A percentile compares a stretch with the other conserved stretches of the same genome.
These are phyloP conservation scores for Scotopteryx bipunctaria DNA, from an alignment of 2,888 invertebrate species.

Conservation along the genomic window DNA sequence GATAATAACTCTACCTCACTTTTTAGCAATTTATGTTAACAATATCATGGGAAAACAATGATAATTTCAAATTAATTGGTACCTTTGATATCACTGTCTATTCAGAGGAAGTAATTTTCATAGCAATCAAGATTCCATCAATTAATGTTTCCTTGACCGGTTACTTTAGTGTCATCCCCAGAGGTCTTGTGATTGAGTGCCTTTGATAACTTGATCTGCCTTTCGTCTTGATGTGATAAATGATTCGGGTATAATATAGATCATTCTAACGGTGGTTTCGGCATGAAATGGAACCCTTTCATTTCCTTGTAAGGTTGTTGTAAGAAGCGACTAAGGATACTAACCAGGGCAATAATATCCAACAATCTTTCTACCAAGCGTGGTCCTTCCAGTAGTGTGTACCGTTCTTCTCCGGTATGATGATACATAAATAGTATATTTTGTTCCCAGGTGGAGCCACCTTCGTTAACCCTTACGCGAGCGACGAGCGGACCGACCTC, in stretches of 20 bases:
- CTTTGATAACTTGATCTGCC: conserved; percentile 13
- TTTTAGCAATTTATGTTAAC: too few relatives aligned
- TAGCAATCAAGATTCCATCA: conserved; percentile 2
- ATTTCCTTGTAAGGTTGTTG: too few relatives aligned
- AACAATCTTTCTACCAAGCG: too few relatives aligned
- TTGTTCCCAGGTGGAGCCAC: conserved; percentile 62
- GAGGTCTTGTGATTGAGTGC: conserved; percentile 3
- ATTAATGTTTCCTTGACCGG: conserved; percentile 1
- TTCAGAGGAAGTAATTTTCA: background rate
- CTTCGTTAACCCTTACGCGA: conserved; percentile 69
- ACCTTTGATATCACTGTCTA: background rate
- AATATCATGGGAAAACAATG: too few relatives aligned
- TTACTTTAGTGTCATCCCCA: background rate
- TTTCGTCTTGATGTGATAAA: background rate
- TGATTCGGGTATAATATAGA: background rate
- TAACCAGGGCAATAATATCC: too few relatives aligned
- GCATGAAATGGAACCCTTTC: too few relatives aligned
- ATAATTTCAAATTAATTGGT: background rate
- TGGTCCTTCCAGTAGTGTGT: too few relatives aligned
- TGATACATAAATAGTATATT: background rate
- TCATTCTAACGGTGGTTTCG: too few relatives aligned
- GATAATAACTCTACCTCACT: background rate
- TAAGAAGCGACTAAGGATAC: too few relatives aligned
- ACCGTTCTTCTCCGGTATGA: too few relatives aligned
- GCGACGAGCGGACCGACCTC: conserved; percentile 65